Evolutionary conservation across 2,113 vertebrate genomes (phyloP), one percentile per base, ranked within the genome.

Genomic region (Ascaphus truei): DNA sequence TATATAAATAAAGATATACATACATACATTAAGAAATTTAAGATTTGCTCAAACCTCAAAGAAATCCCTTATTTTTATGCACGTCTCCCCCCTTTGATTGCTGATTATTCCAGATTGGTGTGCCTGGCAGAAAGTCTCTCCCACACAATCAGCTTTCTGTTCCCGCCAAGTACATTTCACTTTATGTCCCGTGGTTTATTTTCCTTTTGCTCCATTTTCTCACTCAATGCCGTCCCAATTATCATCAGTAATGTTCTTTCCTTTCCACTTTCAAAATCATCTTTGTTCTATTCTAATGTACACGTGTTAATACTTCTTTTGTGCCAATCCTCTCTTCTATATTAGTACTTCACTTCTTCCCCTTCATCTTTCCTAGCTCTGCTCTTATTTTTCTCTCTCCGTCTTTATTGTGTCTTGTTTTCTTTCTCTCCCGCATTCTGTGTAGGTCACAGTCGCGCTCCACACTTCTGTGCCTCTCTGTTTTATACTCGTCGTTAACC

Each of bases 401-500:
- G 2, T 51, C 48, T 39, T 8, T 23, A 51, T 52, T 39, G 33
- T 39, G 7, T 23, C 34, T 52, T 39, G 33, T 52, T 20, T 52
- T 48, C 22, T 27, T 64, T 64, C 48, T 7, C 9, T 64, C 13
- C 13, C 7, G 12, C 8, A 64, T 7, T 5, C 50, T 37, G 18
- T 36, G 7, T 64, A 52, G 62, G 31, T 64, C 48, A 64, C 30
- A 52, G 47, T 39, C 4, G 9, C n/a, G 26, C 22, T 36, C 31
- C 2, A 33, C 22, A 11, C 13, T 22, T 12, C 41, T 62, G 27
- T 39, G 16, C 33, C 26, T 30, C 26, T 20, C 37, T 61, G 16
- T 64, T 64, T 64, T 37, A 52, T 52, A 52, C 34, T 64, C 47
- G 36, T 64, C 48, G 11, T 64, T 64, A 64, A 64, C 62, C 48